These are phyloP conservation scores for Cyanistes caeruleus DNA, from an alignment of 2,113 vertebrate species.

Conservation along the genomic window DNA sequence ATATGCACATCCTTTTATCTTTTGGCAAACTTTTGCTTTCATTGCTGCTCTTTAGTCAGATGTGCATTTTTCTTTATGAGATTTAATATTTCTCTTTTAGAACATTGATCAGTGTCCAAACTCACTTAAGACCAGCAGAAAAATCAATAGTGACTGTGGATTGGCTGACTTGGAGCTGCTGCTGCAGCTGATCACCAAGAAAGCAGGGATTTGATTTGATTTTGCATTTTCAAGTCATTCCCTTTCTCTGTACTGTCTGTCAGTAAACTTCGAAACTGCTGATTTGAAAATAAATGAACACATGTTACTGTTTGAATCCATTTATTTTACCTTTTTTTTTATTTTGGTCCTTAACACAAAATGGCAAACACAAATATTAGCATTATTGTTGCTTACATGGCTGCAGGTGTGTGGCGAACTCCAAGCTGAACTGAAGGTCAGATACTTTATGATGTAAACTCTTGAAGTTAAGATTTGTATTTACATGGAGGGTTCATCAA, in stretches of 20 bases:
- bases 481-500: constrained; percentile 43
- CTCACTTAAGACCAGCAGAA: constrained; percentile 66
- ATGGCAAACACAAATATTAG: constrained; percentile 43
- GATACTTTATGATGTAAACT: constrained; percentile 45
- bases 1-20: constrained; percentile 31
- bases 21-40: constrained; percentile 23
- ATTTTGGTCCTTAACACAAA: neutral
- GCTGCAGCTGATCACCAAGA: constrained; percentile 59
- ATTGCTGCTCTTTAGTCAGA: constrained; percentile 51
- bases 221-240: constrained; percentile 56
- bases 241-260: constrained; percentile 39
- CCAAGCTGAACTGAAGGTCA: constrained; percentile 61
- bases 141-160: constrained; percentile 57
- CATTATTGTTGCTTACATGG: constrained; percentile 12
- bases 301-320: constrained; percentile 26
- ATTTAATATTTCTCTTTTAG: constrained; percentile 71
- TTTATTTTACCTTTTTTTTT: constrained; percentile 38
- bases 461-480: constrained; percentile 41
- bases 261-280: constrained; percentile 57
- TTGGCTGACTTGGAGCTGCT: constrained; percentile 53
- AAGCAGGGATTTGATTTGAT: constrained; percentile 60
- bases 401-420: constrained; percentile 62
- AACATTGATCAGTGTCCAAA: constrained; percentile 72
- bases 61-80: constrained; percentile 57
- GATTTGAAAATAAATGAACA: constrained; percentile 65